phyloP scores from a whole-genome alignment of 2,113 vertebrate species.

The Nyctereutes procyonoides region DNA sequence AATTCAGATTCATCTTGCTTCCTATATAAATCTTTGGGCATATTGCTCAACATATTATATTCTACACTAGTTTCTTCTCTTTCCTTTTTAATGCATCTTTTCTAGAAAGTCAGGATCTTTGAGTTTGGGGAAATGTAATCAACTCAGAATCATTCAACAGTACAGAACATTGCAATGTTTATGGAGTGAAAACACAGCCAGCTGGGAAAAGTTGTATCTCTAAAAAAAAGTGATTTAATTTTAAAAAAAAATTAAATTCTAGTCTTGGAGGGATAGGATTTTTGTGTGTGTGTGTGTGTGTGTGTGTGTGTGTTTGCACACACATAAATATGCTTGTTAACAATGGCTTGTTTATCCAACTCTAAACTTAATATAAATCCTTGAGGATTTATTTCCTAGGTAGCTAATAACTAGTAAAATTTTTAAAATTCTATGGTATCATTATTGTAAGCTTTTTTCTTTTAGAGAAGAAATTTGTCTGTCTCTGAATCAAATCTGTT shows the following conservation, averaged over 20 bases:
- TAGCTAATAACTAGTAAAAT: not conserved
- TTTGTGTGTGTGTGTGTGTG: not conserved
- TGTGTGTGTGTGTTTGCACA: not conserved
- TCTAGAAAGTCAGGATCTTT: not conserved
- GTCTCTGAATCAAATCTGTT: not conserved
- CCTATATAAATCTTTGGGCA: not conserved
- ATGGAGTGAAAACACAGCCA: not conserved
- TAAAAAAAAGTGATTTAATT: not conserved
- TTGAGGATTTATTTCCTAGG: not conserved
- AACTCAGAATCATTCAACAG: not conserved
- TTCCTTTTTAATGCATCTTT: not conserved
- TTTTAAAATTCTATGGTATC: not conserved
- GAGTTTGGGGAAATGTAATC: constrained; percentile 13
- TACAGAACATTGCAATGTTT: not conserved
- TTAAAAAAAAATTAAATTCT: not conserved
- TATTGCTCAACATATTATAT: not conserved
- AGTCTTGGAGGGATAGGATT: rapidly evolving
- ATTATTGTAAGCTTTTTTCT: not conserved
- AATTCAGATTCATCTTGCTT: not conserved
- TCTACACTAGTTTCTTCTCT: not conserved
- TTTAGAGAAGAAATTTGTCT: not conserved
- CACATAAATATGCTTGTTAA: not conserved
- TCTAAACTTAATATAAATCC: not conserved
- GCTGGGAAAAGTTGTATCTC: not conserved
- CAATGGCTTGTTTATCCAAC: not conserved